A percentile compares a stretch with the other conserved stretches of the same genome.
Evolutionary conservation across 2,888 invertebrate species (phyloP).

Genomic region (Glyphotaelius pellucidus): DNA sequence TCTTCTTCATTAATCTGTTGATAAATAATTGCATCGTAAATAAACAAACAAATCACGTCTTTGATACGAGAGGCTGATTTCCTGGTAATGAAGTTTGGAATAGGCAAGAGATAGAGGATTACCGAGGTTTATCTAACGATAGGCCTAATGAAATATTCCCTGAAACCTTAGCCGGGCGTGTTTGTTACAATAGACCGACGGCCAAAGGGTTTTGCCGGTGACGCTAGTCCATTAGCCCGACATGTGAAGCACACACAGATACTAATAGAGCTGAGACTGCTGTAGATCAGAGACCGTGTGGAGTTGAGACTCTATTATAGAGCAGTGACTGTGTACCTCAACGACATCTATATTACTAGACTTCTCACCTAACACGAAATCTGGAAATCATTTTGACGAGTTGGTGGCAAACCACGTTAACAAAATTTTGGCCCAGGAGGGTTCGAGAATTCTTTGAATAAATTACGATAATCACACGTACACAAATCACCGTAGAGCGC

Average conservation of each 20-base stretch:
- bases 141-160: not conserved
- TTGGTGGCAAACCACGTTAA: too few species aligned
- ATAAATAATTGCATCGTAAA: not conserved
- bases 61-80: not conserved
- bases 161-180: not conserved
- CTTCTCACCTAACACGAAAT: too few species aligned
- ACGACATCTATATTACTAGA: too few species aligned
- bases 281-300: not conserved
- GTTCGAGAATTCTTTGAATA: too few species aligned
- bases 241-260: not conserved
- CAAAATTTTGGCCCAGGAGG: too few species aligned
- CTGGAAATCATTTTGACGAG: too few species aligned
- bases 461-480: too few species aligned
- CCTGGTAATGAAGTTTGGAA: not conserved
- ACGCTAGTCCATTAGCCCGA: not conserved
- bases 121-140: not conserved
- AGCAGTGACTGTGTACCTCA: too few species aligned
- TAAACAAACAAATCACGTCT: not conserved
- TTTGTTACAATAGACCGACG: not conserved
- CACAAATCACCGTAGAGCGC: too few species aligned
- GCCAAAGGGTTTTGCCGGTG: not conserved
- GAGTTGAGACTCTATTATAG: too few species aligned
- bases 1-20: not conserved
- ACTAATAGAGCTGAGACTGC: not conserved
- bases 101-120: not conserved